These are phyloP conservation scores for Mystacides longicornis DNA, from an alignment of 2,888 invertebrate species.

Conservation along the genomic window DNA sequence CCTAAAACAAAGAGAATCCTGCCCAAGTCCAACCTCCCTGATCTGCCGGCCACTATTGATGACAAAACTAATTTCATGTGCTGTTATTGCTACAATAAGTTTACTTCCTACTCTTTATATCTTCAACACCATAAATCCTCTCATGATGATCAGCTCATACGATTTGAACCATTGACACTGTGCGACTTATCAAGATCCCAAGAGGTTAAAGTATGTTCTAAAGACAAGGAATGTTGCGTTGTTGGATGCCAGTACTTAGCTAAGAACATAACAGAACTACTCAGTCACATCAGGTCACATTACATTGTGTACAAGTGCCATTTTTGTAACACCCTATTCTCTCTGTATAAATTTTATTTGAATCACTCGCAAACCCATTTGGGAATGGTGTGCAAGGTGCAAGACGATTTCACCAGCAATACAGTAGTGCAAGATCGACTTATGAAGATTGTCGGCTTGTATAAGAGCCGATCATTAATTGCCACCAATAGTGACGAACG, in stretches of 20 bases:
- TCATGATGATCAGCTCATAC: slow-evolving; percentile 9
- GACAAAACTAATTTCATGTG: slow-evolving; percentile 27
- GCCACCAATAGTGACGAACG: not conserved
- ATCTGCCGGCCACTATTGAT: slow-evolving; percentile 27
- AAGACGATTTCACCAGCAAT: slow-evolving; percentile 3
- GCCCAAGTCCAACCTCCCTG: slow-evolving; percentile 15
- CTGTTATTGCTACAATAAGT: slow-evolving; percentile 8
- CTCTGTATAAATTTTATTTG: not conserved
- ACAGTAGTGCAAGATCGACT: slow-evolving; percentile 9
- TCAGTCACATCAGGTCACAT: slow-evolving; percentile 15
- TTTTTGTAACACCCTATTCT: slow-evolving; percentile 7
- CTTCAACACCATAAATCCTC: slow-evolving; percentile 11
- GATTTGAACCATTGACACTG: slow-evolving; percentile 10
- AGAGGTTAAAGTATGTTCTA: slow-evolving; percentile 12
- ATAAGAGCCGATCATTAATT: not conserved
- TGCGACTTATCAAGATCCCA: slow-evolving; percentile 10
- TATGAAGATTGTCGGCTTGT: slow-evolving; percentile 5
- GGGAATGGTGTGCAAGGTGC: not conserved
- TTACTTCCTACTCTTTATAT: slow-evolving; percentile 2
- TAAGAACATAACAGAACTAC: not conserved
- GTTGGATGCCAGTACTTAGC: slow-evolving; percentile 13
- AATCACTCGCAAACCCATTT: slow-evolving; percentile 2
- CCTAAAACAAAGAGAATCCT: slow-evolving; percentile 23
- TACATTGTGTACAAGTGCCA: slow-evolving; percentile 13
- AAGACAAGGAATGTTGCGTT: slow-evolving; percentile 13